Evolutionary conservation across 2,888 invertebrate genomes (phyloP).

Genomic region (Miltochrista miniata): DNA sequence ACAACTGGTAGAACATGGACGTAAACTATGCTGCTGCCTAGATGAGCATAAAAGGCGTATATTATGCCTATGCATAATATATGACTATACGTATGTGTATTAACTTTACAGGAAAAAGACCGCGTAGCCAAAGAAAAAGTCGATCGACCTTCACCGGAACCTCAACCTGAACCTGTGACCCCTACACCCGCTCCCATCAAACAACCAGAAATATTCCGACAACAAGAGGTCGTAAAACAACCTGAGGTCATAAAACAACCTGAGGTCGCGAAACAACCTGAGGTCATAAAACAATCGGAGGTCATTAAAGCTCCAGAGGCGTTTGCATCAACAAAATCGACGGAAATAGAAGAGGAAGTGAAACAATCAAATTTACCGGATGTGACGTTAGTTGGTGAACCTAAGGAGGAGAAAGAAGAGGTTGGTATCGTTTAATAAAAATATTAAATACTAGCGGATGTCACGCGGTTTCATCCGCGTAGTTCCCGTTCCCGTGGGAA

Average conservation of each 20-base stretch:
- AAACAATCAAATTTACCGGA: constrained; percentile 59
- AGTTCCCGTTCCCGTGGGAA: too few species aligned
- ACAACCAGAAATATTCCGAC: constrained; percentile 1
- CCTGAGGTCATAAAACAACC: constrained; percentile 3
- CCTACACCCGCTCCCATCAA: constrained; percentile 6
- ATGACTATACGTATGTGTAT: not conserved
- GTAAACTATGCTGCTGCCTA: too few species aligned
- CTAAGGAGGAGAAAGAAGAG: constrained; percentile 62
- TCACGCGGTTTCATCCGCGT: too few species aligned
- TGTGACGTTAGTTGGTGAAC: constrained; percentile 66
- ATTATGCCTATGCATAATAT: too few species aligned
- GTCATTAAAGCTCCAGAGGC: constrained; percentile 10
- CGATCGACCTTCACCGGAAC: constrained; percentile 25
- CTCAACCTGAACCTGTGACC: constrained; percentile 5
- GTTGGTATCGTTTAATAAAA: constrained; percentile 23
- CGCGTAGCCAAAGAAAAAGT: constrained; percentile 50
- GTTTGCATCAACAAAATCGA: constrained; percentile 12
- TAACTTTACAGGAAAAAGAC: constrained; percentile 59
- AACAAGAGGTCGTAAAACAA: constrained; percentile 4
- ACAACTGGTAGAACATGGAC: too few species aligned
- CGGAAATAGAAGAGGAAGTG: constrained; percentile 7
- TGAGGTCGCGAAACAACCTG: constrained; percentile 3
- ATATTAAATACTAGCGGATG: too few species aligned
- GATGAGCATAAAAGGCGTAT: too few species aligned
- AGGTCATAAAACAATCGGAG: not conserved